Evolutionary conservation across 2,888 invertebrate genomes (phyloP).

Genomic region (Nyleta sp.): DNA sequence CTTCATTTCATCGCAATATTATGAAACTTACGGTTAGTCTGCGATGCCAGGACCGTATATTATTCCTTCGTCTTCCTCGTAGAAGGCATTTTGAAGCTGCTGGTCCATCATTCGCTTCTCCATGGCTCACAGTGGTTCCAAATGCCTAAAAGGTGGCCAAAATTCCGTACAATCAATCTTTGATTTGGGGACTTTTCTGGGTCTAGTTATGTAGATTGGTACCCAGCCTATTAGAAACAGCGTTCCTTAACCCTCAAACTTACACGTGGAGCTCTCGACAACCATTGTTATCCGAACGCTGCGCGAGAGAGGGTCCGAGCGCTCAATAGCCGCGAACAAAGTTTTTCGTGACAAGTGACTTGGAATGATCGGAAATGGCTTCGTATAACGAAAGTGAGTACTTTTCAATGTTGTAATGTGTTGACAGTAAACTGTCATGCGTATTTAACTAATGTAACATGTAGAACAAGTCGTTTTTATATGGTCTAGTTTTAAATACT

Average conservation of each 20-base stretch:
- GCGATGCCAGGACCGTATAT: too few species aligned
- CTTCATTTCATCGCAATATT: too few species aligned
- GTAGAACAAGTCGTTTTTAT: background rate
- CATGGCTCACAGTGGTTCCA: background rate
- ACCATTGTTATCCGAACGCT: background rate
- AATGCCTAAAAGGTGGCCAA: constrained; percentile 2
- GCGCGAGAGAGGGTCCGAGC: background rate
- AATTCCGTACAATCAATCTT: background rate
- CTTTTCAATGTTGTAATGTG: background rate
- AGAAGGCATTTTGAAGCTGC: too few species aligned
- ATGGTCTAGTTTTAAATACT: background rate
- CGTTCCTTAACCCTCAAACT: background rate
- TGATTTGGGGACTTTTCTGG: background rate
- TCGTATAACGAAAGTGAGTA: background rate
- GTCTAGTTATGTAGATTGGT: constrained; percentile 3
- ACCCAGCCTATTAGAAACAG: background rate
- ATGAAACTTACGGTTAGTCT: too few species aligned
- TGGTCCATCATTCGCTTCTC: too few species aligned
- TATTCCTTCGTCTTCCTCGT: too few species aligned
- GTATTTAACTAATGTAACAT: background rate
- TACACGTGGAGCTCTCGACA: background rate
- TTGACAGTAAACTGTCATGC: background rate
- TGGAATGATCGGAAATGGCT: too few species aligned
- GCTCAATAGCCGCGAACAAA: background rate
- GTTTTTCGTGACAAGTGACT: too few species aligned